Base-by-base conservation (phyloP, 2,113 vertebrate species). In the Gymnobelideus leadbeateri region DNA sequence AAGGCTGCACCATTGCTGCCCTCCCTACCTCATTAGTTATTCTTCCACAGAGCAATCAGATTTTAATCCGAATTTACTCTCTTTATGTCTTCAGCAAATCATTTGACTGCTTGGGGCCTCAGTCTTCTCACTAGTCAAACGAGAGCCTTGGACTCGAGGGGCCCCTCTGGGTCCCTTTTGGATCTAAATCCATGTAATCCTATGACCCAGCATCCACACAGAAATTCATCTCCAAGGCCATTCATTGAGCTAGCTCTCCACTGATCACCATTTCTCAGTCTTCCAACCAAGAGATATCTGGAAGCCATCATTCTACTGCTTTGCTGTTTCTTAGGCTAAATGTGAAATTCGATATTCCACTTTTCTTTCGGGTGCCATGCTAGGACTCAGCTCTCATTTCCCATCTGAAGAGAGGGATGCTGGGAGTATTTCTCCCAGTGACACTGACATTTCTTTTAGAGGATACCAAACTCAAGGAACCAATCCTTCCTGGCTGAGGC, bases 351-450 rank as follows among this genome's bases (percentile, higher is more conserved):
- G 31, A 37, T 16, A 37, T 68, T n/a, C 68, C n/a, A 77, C 68
- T 77, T 50, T n/a, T 50, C 47, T 77, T n/a, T 16, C 16, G 31
- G 61, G 11, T 68, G 14, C n/a, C 37, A 6, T 6, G 37, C 68
- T 21, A 77, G 1, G 37, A 21, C 16, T 19, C 37, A 0, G 3
- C 0, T 0, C 1, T n/a, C n/a, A 43, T 77, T 6, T 77, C 16
- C 68, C 43, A 21, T 19, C 37, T 0, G 7, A 50, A 90, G 89
- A 47, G 3, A 26, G 11, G 89, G 89, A 90, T 47, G 49, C 43
- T 90, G 89, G 46, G 46, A 90, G 25, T 6, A 28, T 31, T 28
- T 49, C 14, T 21, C 9, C 12, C 10, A 8, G 25, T 28, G 24
- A 25, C n/a, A 89, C 25, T 25, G 43, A 47, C 37, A 21, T 47